Evolutionary conservation across 1,140 invertebrate species (phyloP), one percentile per base, ranked within the genome.

Genomic region (Megathymus violae): DNA sequence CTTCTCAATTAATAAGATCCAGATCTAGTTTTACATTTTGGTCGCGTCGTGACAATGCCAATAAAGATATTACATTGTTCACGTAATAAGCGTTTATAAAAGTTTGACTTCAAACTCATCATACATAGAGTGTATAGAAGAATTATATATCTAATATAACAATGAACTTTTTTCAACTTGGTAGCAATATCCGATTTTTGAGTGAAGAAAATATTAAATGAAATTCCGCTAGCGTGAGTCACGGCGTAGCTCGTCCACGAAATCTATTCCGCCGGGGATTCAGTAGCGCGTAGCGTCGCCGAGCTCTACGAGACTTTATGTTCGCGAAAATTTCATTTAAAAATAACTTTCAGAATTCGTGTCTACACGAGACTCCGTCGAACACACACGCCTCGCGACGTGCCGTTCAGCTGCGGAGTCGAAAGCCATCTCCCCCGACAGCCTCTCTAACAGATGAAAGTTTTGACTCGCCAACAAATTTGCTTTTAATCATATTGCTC

Each of bases 241-340:
- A 41, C 50, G 51, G 48, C 51, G 52, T 40, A 54, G 44, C 50
- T 62, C 27, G 25, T 44, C 40, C 43, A 46, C 38, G 46, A 50
- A 66, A 65, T 69, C 56, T 61, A 62, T 59, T 67, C 34, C 47
- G 34, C 27, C 34, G n/a, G 64, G 67, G 64, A 62, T 66, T 67
- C 31, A 5, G 19, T 22, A 22, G 19, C 43, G 34, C 25, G 36
- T 31, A 34, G 47, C 50, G 50, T 31, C 63, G 61, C 62, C 5
- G 43, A 48, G 27, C 63, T 48, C 51, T 50, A 41, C 47, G 31
- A 64, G 66, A 62, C 58, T 69, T 22, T 71, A 69, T 64, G 62
- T 65, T 56, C 63, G 59, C 34, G 64, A 71, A 75, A 74, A 74
- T 74, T 74, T 71, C 69, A 74, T 74, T 74, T 74, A 66, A 69